Conservation (phyloP, 2,888 invertebrate species). For the Muscina levida region DNA sequence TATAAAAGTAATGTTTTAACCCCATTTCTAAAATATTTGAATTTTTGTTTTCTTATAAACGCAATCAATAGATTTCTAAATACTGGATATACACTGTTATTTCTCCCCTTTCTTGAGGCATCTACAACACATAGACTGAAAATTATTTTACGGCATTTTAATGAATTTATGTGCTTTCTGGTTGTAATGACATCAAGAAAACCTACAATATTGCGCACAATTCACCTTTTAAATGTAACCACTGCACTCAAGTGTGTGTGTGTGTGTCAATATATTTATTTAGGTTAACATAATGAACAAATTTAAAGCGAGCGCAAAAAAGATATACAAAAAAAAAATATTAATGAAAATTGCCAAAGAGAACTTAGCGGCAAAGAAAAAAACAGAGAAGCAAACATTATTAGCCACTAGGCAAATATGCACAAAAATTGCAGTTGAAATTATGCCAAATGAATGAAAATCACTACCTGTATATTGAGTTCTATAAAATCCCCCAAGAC, state of each 20-base stretch:
- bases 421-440: constrained; percentile 49
- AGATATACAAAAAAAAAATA: no score
- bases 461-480: constrained; percentile 61
- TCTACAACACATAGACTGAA: neutral
- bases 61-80: no score
- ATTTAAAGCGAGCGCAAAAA: no score
- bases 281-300: constrained; percentile 65
- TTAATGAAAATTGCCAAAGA: constrained; percentile 5
- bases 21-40: no score
- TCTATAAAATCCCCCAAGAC: neutral
- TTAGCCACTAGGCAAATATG: constrained; percentile 59
- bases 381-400: constrained; percentile 22
- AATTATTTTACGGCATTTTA: constrained; percentile 38
- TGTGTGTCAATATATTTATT: constrained; percentile 60
- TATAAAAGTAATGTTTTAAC: no score
- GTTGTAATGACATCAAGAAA: constrained; percentile 48
- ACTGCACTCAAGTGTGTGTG: constrained; percentile 35
- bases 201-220: constrained; percentile 34
- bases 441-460: constrained; percentile 62
- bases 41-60: no score
- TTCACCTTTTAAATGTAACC: constrained; percentile 3
- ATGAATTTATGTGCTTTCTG: constrained; percentile 56
- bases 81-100: no score
- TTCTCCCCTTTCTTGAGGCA: neutral
- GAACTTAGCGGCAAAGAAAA: neutral